phyloP scores from a whole-genome alignment of 2,797 vertebrate genomes.

The Oophaga sylvatica region DNA sequence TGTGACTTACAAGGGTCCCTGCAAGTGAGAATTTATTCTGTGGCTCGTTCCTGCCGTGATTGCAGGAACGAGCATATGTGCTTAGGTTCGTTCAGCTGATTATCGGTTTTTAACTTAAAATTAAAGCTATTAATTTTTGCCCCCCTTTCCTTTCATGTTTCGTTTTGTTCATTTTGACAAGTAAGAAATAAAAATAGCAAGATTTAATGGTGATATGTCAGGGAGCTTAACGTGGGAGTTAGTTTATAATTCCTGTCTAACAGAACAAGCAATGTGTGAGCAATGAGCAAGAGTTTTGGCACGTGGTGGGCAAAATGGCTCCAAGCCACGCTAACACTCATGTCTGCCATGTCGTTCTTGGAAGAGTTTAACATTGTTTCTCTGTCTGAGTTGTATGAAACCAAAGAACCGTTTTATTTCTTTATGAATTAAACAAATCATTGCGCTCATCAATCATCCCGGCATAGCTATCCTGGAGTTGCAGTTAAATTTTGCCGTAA shows the following conservation, averaged over 20 bases:
- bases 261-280: constrained; percentile 30
- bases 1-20: too few species aligned
- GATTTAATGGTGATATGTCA: constrained; percentile 19
- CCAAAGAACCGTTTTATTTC: constrained; percentile 47
- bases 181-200: too few species aligned
- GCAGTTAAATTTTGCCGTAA: not conserved
- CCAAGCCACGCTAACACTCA: constrained; percentile 18
- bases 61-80: too few species aligned
- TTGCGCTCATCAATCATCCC: constrained; percentile 44
- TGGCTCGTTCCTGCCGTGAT: too few species aligned
- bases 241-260: constrained; percentile 48
- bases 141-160: not conserved
- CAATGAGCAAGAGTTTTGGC: constrained; percentile 16
- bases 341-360: constrained; percentile 37
- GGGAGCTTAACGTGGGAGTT: not conserved
- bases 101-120: too few species aligned
- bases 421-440: constrained; percentile 49
- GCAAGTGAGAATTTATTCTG: too few species aligned
- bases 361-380: constrained; percentile 44
- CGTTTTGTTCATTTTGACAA: not conserved
- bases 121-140: not conserved
- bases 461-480: not conserved
- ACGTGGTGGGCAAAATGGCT: not conserved
- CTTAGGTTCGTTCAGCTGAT: too few species aligned
- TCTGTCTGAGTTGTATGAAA: constrained; percentile 49